Evolutionary conservation across 2,113 vertebrate species (phyloP), one percentile per base, ranked within the genome.

Genomic region (Daubentonia madagascariensis): DNA sequence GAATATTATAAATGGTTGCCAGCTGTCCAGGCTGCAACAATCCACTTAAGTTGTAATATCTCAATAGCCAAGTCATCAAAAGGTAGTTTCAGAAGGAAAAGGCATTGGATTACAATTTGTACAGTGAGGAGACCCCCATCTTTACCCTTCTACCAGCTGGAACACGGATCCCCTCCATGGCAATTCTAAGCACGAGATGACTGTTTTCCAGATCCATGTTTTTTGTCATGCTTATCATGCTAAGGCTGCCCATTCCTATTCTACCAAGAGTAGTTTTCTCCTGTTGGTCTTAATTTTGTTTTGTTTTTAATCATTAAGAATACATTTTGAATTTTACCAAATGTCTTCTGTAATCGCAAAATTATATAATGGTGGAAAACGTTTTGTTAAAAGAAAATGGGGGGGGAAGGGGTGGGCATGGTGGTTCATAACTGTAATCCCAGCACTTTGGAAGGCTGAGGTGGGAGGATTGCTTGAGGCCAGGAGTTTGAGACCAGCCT

Each of bases 271-370:
- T 73, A 37, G 6, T 25, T 40, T 65, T 43, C 25, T 54, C 16
- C 6, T 73, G 2, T 37, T 65, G 28, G 18, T 61, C 79, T 48
- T 40, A 61, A 40, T 63, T 40, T 30, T 28, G 1, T 72, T 65
- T 80, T 84, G 17, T 83, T 94, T 89, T 78, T 73, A 75, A 70
- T 92, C 9, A 61, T 84, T 59, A 85, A 59, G 59, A 85, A 54
- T 45, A 94, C 1, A 75, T 45, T 16, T 85, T 86, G 37, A 85
- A 6, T 92, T 85, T 95, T 68, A 61, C 18, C 25, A 61, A 75
- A 40, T 35, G 3, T 85, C 43, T 85, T 91, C 63, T 85, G 3
- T 92, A 68, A 72, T 80, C 61, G 61, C n/a, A 45, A 90, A 61
- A 73, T 63, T 16, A 1, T 89, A 32, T 32, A 57, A 40, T 48